Percentiles rank a stretch among this genome's conserved stretches.
phyloP scores from a whole-genome alignment of 2,113 vertebrate species.

The Bos javanicus region DNA sequence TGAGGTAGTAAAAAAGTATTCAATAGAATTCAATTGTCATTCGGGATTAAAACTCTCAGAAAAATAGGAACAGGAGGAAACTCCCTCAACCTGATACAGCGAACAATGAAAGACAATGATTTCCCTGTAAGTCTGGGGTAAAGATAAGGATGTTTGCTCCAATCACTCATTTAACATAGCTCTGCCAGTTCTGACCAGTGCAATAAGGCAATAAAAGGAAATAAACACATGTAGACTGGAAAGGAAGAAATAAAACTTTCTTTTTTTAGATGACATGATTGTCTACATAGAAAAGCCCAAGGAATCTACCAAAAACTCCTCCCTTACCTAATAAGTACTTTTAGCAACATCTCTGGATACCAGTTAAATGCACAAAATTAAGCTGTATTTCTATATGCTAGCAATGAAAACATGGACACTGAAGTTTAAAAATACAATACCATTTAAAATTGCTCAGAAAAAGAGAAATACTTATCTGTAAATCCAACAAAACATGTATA shows the following conservation, averaged over 20 bases:
- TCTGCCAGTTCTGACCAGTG: neutral
- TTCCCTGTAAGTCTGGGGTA: neutral
- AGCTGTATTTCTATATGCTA: neutral
- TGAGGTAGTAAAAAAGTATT: neutral
- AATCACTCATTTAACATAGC: neutral
- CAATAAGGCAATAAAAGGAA: neutral
- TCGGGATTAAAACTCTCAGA: neutral
- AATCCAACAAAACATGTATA: neutral
- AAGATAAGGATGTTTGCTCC: neutral
- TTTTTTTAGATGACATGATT: neutral
- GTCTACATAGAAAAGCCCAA: neutral
- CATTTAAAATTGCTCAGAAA: neutral
- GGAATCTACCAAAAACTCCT: neutral
- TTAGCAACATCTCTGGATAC: neutral
- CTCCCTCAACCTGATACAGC: neutral
- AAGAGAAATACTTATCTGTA: neutral
- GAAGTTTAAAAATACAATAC: neutral
- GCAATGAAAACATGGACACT: neutral
- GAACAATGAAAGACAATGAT: neutral
- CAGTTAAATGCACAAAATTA: neutral
- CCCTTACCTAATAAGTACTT: neutral
- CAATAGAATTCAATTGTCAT: slow-evolving; percentile 1
- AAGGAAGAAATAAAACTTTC: slow-evolving; percentile 14
- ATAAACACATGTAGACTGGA: neutral
- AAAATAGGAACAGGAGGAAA: neutral